Base-by-base conservation (phyloP, 2,113 vertebrate species). In the Sapayoa aenigma region DNA sequence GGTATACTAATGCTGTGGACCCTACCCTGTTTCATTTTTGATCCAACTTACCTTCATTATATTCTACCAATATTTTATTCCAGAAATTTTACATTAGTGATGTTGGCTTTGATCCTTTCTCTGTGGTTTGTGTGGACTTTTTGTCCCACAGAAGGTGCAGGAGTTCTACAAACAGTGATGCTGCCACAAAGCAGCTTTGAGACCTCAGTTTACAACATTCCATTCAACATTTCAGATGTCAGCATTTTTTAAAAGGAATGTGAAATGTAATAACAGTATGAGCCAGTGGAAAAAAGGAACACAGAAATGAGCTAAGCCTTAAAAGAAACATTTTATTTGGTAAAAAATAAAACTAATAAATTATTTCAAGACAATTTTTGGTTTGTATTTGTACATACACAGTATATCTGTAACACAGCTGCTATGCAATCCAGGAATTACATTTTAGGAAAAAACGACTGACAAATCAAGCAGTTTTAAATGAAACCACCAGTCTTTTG, bases 261-360 rank as follows among this genome's bases (percentile, higher is more conserved):
- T 75, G 31, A 65, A 81, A 59, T 59, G 6, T 88, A 78, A 1
- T 55, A 77, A 33, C 23, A 42, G 14, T 30, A 56, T 13, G 13
- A 86, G 22, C 6, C 41, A 75, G n/a, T 72, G 28, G 78, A 87
- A 58, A 80, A 90, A 37, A 84, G 1, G 2, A 85, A 66, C 25
- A 85, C 4, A 35, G 28, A 47, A 79, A 81, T 53, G 12, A 93
- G n/a, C 17, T 77, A 52, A 87, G 41, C n/a, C 95, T 95, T 89
- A 87, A 84, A 94, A 90, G 91, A 93, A 96, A 94, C 58, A 84
- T 79, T 96, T 96, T 96, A 96, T 95, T 97, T 95, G 94, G 83
- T 96, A 94, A 94, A 96, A 96, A 96, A 95, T 73, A 91, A 56
- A 94, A 30, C 62, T 73, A 97, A 96, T 97, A 96, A 97, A 95